Base-by-base conservation (phyloP, 2,888 invertebrate genomes). In the Cantharis lateralis region DNA sequence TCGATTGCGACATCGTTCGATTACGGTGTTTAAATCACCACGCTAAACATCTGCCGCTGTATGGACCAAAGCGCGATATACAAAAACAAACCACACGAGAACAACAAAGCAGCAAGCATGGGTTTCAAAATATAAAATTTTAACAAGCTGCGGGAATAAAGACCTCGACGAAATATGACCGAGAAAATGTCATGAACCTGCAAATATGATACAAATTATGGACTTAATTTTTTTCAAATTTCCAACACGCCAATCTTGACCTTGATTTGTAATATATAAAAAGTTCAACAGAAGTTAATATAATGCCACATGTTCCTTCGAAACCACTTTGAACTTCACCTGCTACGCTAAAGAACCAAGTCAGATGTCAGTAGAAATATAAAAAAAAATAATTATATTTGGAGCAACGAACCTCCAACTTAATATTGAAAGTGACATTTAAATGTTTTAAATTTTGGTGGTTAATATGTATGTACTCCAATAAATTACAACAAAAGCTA, bases 1-100 rank as follows among this genome's bases (percentile, higher is more conserved):
- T 76, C 75, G 80, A 78, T 81, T 81, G 81, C 82, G 83, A 83
- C 84, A 84, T 83, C 79, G 78, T 78, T 81, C 82, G 83, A 83
- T 83, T 83, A 81, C 78, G 77, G 80, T 77, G 71, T 78, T 82
- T 81, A 82, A 82, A 82, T 82, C 81, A 78, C 81, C 81, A 79
- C 80, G 81, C 79, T 79, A 32, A 72, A 79, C 82, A 82, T 80
- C 81, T 82, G 82, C 80, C 74, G 74, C 74, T 18, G 15, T 74
- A 15, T 77, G 75, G 78, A 75, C 78, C 78, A 78, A 28, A 32
- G 32, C 16, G 61, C 71, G 68, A 24, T 68, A 70, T 68, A 74
- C 15, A 13, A 68, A 20, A 62, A 64, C 15, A 62, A 69, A 68
- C 48, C 61, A 74, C 71, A 66, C 64, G 64, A 69, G 7, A 70